Conservation (phyloP, 2,113 vertebrate genomes). For the Vidua macroura region DNA sequence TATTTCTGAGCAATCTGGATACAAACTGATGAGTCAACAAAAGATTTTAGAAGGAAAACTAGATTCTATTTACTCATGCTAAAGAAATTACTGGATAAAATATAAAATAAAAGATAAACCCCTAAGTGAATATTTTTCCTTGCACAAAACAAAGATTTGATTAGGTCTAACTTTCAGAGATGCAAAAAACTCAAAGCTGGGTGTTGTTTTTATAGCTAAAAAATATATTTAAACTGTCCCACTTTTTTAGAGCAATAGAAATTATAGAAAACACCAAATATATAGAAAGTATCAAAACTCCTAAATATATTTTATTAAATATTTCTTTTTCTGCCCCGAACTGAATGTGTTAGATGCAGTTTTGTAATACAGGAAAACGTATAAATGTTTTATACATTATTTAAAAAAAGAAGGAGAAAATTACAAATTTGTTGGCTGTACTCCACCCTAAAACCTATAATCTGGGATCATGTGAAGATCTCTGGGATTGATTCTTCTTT, state of each 20-base stretch:
- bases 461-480: neutral
- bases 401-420: neutral
- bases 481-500: neutral
- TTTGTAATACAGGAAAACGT: neutral
- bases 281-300: fast-evolving
- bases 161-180: neutral
- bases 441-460: neutral
- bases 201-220: neutral
- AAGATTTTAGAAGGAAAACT: neutral
- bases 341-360: neutral
- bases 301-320: neutral
- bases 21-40: neutral
- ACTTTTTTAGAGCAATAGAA: neutral
- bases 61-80: neutral
- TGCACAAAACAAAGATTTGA: neutral
- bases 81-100: neutral
- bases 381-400: neutral
- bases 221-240: neutral
- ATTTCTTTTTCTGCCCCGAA: neutral
- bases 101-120: neutral
- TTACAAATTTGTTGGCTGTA: neutral
- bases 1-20: neutral
- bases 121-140: neutral
- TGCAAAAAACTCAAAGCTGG: neutral
- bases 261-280: neutral